Conservation (phyloP, 64 coral and sea anemone genomes). For the Montipora capricornis region DNA sequence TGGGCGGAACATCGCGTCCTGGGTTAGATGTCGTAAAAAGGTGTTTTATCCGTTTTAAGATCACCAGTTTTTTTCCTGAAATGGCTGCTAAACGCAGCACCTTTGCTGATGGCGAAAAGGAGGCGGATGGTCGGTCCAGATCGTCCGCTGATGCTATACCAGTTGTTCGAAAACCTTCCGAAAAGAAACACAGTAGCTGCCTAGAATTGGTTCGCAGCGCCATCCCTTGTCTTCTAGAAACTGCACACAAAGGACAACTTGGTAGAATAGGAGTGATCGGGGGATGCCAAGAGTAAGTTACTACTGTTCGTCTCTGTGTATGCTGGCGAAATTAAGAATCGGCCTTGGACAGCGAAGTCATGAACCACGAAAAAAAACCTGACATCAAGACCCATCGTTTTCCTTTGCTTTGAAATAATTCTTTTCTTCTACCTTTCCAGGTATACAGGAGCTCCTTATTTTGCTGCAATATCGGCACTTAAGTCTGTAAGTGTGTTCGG, state of each 20-base stretch:
- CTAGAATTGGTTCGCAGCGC: conserved; percentile 60
- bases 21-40: neutral
- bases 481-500: conserved; percentile 80
- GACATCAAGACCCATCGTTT: too few species aligned
- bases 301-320: too few species aligned
- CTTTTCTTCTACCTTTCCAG: conserved; percentile 39
- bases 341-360: too few species aligned
- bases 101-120: conserved; percentile 7
- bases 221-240: conserved; percentile 79
- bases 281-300: conserved; percentile 95
- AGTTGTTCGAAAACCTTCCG: neutral
- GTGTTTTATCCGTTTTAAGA: neutral
- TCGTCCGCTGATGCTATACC: neutral
- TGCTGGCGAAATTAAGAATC: too few species aligned
- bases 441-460: conserved; percentile 98
- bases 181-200: conserved; percentile 8
- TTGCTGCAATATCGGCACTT: conserved; percentile 97
- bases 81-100: neutral
- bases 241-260: conserved; percentile 88
- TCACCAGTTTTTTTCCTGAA: neutral
- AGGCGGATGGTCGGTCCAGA: conserved; percentile 1
- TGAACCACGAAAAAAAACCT: too few species aligned
- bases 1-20: neutral
- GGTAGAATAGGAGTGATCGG: conserved; percentile 94
- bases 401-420: neutral